Evolutionary conservation across 2,113 vertebrate species (phyloP).

Genomic region (Oncorhynchus nerka): DNA sequence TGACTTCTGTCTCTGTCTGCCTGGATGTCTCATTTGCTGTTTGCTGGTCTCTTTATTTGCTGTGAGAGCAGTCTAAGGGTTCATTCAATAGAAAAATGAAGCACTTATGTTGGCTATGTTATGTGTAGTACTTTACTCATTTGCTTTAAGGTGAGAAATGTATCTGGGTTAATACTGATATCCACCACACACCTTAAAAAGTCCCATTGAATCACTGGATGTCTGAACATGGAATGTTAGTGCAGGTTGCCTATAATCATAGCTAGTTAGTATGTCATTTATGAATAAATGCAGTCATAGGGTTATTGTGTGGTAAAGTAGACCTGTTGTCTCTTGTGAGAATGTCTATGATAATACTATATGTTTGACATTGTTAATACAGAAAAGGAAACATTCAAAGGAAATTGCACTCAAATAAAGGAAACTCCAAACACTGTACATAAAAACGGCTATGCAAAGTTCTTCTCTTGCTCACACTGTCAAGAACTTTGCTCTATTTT

Average conservation of each 20-base stretch:
- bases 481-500: conserved; percentile 1
- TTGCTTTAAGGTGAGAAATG: conserved; percentile 13
- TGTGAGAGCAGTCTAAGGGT: conserved; percentile 43
- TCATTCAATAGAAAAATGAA: conserved; percentile 43
- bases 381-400: too few relatives aligned
- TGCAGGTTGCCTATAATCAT: neutral
- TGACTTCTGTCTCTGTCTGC: conserved; percentile 47
- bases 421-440: conserved; percentile 41
- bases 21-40: conserved; percentile 46
- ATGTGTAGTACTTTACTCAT: conserved; percentile 19
- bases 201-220: conserved; percentile 51
- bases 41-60: conserved; percentile 63
- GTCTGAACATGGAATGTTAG: conserved; percentile 10
- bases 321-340: conserved; percentile 68
- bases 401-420: conserved; percentile 21
- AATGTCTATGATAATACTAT: conserved; percentile 66
- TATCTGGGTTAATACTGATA: conserved; percentile 6
- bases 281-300: conserved; percentile 34
- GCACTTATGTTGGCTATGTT: conserved; percentile 69
- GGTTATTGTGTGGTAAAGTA: conserved; percentile 44
- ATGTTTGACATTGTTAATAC: conserved; percentile 49
- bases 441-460: conserved; percentile 26
- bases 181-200: conserved; percentile 3
- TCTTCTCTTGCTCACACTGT: conserved; percentile 21
- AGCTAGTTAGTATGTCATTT: conserved; percentile 23